Base-by-base conservation (phyloP, 2,888 invertebrate species). In the Xanthia togata region DNA sequence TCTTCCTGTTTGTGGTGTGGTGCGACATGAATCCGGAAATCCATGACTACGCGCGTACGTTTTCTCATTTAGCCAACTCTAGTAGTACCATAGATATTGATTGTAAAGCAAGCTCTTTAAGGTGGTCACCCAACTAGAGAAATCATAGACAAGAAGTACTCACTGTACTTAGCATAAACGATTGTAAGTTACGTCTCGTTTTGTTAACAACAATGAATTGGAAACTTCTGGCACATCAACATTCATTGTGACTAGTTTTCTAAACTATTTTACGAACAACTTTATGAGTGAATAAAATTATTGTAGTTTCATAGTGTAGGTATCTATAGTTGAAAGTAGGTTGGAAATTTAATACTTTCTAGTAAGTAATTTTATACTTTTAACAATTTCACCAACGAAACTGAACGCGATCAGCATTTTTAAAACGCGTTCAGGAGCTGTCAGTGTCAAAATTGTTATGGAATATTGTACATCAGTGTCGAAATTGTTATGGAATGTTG, bases 121-220 rank as follows among this genome's bases (percentile, higher is more conserved):
- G 17, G n/a, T 41, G 41, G 20, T 57, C 57, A 65, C 26, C 9
- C 50, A 67, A 4, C 50, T 50, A 50, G 31, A 23, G 67, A 31
- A 69, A 69, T n/a, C 26, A n/a, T 55, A 26, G 38, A n/a, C n/a
- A 69, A 38, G 35, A 20, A 38, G 26, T 26, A 57, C 26, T 26
- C 26, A 57, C n/a, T 26, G 35, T 26, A 69, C n/a, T 68, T 35
- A 20, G n/a, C 23, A 70, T 31, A 70, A 71, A 71, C 47, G 1
- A 38, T 69, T 71, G 12, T 20, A 20, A 20, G 9, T n/a, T n/a
- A 69, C 20, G 68, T 55, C n/a, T 38, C 20, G 9, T 17, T 53
- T n/a, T 17, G 35, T 38, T 47, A 23, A 65, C 31, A 47, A 67
- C 14, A 67, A 67, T 50, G 44, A 47, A 47, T 65, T 65, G 4